Evolutionary conservation across 2,797 vertebrate species (phyloP).

Genomic region (Macropodus opercularis): DNA sequence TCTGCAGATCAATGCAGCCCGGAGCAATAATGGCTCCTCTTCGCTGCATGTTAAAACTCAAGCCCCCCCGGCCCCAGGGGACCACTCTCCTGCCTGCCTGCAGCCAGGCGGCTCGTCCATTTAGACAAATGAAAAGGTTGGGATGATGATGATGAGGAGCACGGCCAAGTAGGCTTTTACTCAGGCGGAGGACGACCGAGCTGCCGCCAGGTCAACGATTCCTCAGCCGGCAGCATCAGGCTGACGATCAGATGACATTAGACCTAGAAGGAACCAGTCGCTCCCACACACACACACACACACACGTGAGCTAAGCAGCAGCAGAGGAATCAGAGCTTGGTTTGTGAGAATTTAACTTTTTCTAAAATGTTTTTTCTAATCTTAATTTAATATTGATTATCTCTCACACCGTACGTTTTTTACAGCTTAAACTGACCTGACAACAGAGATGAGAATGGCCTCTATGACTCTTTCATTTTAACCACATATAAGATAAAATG

Average conservation of each 20-base stretch:
- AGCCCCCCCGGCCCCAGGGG: constrained; percentile 50
- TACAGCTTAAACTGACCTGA: constrained; percentile 15
- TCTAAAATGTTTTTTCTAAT: constrained; percentile 24
- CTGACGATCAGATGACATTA: constrained; percentile 25
- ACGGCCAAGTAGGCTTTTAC: constrained; percentile 49
- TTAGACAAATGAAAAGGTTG: constrained; percentile 82
- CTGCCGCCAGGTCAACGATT: constrained; percentile 28
- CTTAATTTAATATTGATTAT: constrained; percentile 19
- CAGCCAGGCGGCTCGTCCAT: constrained; percentile 64
- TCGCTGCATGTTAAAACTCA: constrained; percentile 56
- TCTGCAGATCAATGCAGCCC: constrained; percentile 70
- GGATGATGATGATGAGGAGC: constrained; percentile 46
- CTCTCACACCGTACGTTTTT: constrained; percentile 3
- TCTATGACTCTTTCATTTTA: neutral
- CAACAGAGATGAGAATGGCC: neutral
- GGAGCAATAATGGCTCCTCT: constrained; percentile 60
- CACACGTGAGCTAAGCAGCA: constrained; percentile 13
- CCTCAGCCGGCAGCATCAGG: constrained; percentile 29
- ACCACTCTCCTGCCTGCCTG: constrained; percentile 55
- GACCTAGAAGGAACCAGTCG: constrained; percentile 14
- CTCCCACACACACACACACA: constrained; percentile 8
- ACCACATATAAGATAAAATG: constrained; percentile 1
- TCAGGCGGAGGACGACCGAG: constrained; percentile 30
- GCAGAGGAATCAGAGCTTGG: constrained; percentile 29
- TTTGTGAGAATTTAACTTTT: constrained; percentile 13